phyloP scores from a whole-genome alignment of 1,140 invertebrate species.

The Metopolophium dirhodum region DNA sequence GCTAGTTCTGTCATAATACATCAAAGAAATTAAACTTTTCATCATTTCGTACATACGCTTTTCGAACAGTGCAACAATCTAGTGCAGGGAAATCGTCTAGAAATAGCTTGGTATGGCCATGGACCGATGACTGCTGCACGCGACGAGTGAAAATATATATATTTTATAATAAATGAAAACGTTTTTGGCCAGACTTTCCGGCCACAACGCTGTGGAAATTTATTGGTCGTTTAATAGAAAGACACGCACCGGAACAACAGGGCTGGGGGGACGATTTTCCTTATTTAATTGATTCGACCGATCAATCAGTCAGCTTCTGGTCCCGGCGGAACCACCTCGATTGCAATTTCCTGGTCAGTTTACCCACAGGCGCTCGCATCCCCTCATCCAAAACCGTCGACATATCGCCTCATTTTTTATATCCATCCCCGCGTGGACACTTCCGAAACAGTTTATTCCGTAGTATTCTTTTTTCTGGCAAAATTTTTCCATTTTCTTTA shows the following conservation, averaged over 20 bases:
- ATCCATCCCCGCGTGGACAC: neutral
- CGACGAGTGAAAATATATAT: neutral
- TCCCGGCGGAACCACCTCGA: constrained; percentile 46
- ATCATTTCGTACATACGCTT: neutral
- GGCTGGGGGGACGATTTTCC: neutral
- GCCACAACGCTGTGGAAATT: constrained; percentile 37
- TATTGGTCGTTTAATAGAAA: constrained; percentile 52
- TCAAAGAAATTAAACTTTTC: neutral
- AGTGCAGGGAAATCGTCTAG: neutral
- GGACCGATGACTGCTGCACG: neutral
- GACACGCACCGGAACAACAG: neutral
- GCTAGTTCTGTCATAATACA: neutral
- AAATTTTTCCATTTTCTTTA: neutral
- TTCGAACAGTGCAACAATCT: neutral
- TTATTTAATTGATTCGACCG: constrained; percentile 56
- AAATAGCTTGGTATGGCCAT: neutral
- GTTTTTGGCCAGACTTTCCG: constrained; percentile 23
- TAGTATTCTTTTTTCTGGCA: neutral
- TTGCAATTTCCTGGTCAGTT: constrained; percentile 51
- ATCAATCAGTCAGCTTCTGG: constrained; percentile 46
- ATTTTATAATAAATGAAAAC: constrained; percentile 40
- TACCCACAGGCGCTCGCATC: neutral
- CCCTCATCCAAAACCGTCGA: neutral
- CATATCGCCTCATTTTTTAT: constrained; percentile 43
- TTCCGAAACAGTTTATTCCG: constrained; percentile 36